A percentile compares a stretch with the other conserved stretches of the same genome.
Evolutionary conservation across 1,140 invertebrate genomes (phyloP).

Genomic region (Leptestheria dahalacensis): DNA sequence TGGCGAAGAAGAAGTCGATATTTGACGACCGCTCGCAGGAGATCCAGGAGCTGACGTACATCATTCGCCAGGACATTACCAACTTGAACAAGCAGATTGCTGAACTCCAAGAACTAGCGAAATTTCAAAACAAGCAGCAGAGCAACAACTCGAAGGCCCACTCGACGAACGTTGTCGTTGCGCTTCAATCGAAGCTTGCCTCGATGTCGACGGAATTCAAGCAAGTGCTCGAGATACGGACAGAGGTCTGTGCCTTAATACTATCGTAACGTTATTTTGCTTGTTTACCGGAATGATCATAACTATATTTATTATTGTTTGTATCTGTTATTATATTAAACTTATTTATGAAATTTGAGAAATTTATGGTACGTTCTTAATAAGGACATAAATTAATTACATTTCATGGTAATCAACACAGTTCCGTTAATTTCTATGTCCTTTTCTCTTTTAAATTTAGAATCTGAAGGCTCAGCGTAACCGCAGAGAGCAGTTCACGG

Average conservation of each 20-base stretch:
- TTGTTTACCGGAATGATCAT: too few species aligned
- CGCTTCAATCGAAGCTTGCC: conserved; percentile 86
- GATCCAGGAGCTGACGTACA: conserved; percentile 94
- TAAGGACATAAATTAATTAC: too few species aligned
- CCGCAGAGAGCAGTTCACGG: conserved; percentile 85
- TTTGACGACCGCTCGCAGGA: conserved; percentile 92
- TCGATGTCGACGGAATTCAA: conserved; percentile 95
- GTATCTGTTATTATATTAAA: too few species aligned
- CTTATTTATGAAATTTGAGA: neutral
- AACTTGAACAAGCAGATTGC: conserved; percentile 94
- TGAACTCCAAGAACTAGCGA: conserved; percentile 56
- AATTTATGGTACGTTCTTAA: too few species aligned
- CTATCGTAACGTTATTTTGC: neutral
- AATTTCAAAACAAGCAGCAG: conserved; percentile 25
- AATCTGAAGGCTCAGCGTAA: conserved; percentile 92
- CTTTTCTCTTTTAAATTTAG: conserved; percentile 34
- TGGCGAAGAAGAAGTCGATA: conserved; percentile 91
- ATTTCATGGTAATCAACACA: too few species aligned
- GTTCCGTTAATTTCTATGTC: conserved; percentile 10
- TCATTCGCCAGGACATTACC: conserved; percentile 91
- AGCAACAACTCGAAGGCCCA: conserved; percentile 49
- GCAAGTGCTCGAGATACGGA: conserved; percentile 74
- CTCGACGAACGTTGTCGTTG: conserved; percentile 87
- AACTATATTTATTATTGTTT: too few species aligned
- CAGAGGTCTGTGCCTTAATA: conserved; percentile 40